Evolutionary conservation across 2,888 invertebrate species (phyloP).

Genomic region (Trissolcus japonicus): DNA sequence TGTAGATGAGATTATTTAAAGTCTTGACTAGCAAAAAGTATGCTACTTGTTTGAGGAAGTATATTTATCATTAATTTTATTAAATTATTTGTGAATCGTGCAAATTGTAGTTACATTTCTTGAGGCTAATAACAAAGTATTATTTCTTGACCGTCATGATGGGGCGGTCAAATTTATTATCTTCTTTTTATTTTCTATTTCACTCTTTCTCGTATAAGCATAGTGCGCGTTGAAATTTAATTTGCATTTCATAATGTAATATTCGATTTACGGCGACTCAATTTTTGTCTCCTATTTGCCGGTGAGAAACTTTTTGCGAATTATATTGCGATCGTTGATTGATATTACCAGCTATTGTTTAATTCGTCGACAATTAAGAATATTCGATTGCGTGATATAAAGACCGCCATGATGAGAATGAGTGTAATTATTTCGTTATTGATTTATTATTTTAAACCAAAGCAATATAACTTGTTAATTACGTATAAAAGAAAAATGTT

Average conservation of each 20-base stretch:
- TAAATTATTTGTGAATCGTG: constrained; percentile 3
- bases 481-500: constrained; percentile 54
- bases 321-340: constrained; percentile 18
- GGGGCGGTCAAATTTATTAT: too few relatives aligned
- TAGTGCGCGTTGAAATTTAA: too few relatives aligned
- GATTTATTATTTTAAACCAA: constrained; percentile 65
- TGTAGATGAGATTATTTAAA: constrained; percentile 46
- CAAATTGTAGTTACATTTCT: constrained; percentile 20
- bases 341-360: constrained; percentile 36
- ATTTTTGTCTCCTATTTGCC: constrained; percentile 7
- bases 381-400: constrained; percentile 41
- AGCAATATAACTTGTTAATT: constrained; percentile 69
- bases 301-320: constrained; percentile 34
- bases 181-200: too few relatives aligned
- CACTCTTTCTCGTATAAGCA: too few relatives aligned
- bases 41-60: constrained; percentile 20
- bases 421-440: constrained; percentile 57
- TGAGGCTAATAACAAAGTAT: constrained; percentile 2
- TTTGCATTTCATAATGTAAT: too few relatives aligned
- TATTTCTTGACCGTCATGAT: too few relatives aligned
- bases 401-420: constrained; percentile 24
- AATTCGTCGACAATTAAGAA: constrained; percentile 40
- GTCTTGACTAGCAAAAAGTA: constrained; percentile 24
- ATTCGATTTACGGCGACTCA: too few relatives aligned
- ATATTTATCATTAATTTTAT: not conserved